Base-by-base conservation (phyloP, 2,888 invertebrate species). In the Pandemis corylana region DNA sequence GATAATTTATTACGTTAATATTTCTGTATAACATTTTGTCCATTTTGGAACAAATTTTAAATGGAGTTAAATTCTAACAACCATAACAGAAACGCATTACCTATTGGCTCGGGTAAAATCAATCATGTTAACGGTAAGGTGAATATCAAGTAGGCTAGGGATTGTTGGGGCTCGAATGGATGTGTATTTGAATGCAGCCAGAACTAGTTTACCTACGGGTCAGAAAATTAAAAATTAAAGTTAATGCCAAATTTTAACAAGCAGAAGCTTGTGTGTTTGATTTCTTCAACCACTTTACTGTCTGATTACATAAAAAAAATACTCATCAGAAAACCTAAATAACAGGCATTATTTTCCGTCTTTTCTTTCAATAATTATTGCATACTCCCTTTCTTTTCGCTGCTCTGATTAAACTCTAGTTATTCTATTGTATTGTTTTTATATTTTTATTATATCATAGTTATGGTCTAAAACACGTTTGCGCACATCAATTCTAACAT, bases 51-150 rank as follows among this genome's bases (percentile, higher is more conserved):
- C 42, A 9, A 65, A 65, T 65, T 69, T 49, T 44, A 15, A 20
- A 56, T 41, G 13, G 10, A 61, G 28, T 49, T 15, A 15, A 20
- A 63, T 64, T 28, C 44, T 36, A n/a, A 36, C 44, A 63, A 49
- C 49, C 28, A 61, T 46, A 61, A 28, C 61, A 62, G 42, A 61
- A 61, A 70, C 53, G 66, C 51, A 61, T 66, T 66, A 5, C 15
- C 51, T 44, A 65, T 49, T 42, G 51, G 42, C n/a, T 46, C 68
- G 20, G 56, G 49, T 69, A 65, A 61, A 61, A 69, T 65, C 59
- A 65, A 69, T 74, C 73, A 69, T 65, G 68, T 64, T 59, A 41
- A 53, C 46, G 36, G 71, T 63, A 67, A 71, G 53, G 51, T 71
- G 62, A 63, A 70, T 70, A 74, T 44, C 53, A 70, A 75, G 49